These are phyloP conservation scores for Amiota mariae DNA, from an alignment of 2,888 invertebrate species.

Conservation along the genomic window DNA sequence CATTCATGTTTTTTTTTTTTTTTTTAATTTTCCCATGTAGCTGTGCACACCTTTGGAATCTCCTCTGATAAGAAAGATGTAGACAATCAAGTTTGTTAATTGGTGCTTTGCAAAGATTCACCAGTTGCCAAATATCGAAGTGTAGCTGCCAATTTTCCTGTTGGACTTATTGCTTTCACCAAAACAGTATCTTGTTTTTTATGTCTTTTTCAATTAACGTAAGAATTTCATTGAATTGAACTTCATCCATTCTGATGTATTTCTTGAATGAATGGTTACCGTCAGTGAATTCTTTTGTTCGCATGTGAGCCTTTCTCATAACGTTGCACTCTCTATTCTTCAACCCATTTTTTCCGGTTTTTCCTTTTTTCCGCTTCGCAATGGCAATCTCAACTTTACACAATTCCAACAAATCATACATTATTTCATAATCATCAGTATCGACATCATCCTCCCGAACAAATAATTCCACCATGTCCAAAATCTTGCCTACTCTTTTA, in stretches of 20 bases:
- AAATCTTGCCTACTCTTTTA: neutral
- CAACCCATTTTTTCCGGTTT: neutral
- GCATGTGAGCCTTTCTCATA: neutral
- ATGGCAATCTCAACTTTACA: neutral
- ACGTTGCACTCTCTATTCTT: too few relatives aligned
- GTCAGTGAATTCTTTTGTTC: neutral
- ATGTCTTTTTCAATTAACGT: neutral
- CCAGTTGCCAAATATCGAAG: neutral
- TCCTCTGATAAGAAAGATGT: neutral
- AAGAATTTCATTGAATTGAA: too few relatives aligned
- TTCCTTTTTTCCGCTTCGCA: too few relatives aligned
- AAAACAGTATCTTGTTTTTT: neutral
- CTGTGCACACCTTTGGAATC: neutral
- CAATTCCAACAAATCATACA: neutral
- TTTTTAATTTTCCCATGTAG: neutral
- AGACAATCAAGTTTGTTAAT: neutral
- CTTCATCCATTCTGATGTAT: neutral
- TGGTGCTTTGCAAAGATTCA: neutral
- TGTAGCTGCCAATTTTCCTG: too few relatives aligned
- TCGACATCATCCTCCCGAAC: neutral
- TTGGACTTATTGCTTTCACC: neutral
- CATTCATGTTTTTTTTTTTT: neutral
- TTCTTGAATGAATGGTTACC: neutral
- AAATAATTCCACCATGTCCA: neutral
- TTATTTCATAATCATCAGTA: neutral